These are phyloP conservation scores for Pelecanus crispus DNA, from an alignment of 2,113 vertebrate genomes.

Conservation along the genomic window DNA sequence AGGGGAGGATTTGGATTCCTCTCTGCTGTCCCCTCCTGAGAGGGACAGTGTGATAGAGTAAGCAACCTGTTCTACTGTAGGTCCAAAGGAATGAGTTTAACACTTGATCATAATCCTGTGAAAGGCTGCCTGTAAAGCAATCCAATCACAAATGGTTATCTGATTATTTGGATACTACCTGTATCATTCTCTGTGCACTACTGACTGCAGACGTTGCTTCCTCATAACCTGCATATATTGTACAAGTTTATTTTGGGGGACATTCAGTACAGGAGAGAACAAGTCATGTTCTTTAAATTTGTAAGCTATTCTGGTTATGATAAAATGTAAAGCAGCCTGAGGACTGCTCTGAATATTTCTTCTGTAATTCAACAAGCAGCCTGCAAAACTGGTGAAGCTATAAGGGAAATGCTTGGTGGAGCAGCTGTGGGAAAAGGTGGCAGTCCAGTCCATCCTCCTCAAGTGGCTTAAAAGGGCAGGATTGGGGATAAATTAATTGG, in stretches of 20 bases:
- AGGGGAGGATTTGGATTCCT: neutral
- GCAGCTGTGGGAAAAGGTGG: neutral
- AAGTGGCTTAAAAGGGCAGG: neutral
- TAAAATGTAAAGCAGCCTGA: neutral
- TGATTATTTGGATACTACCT: neutral
- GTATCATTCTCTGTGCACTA: neutral
- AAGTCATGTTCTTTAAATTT: neutral
- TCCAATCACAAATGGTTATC: neutral
- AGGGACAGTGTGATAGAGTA: neutral
- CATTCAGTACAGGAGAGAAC: neutral
- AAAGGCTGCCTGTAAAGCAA: neutral
- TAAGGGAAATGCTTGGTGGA: neutral
- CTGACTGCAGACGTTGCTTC: neutral
- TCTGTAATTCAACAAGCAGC: neutral
- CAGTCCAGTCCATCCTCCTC: neutral
- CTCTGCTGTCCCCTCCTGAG: neutral
- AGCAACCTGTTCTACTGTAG: neutral
- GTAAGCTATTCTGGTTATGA: neutral
- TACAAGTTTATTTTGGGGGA: neutral
- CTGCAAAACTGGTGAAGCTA: neutral
- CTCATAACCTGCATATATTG: neutral
- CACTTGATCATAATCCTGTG: neutral
- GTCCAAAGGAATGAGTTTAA: neutral
- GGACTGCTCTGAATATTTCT: neutral
- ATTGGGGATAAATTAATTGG: neutral